These are phyloP conservation scores for Sporophila hypoxantha DNA, from an alignment of 2,113 vertebrate genomes.

Conservation along the genomic window DNA sequence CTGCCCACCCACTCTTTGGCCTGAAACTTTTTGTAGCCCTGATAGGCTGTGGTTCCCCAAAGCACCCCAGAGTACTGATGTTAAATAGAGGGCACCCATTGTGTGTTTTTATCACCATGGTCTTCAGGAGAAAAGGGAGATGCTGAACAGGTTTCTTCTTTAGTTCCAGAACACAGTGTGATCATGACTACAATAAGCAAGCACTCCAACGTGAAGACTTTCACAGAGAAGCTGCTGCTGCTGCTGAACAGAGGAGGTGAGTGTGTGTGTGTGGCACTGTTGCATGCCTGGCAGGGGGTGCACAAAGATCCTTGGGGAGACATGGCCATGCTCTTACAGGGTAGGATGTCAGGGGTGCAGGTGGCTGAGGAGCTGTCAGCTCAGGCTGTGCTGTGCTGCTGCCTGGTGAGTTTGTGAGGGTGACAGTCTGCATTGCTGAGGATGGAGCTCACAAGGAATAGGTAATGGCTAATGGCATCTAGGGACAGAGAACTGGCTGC, in stretches of 20 bases:
- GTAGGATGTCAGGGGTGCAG: not conserved
- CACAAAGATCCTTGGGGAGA: not conserved
- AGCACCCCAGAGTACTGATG: not conserved
- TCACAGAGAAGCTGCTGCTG: constrained; percentile 90
- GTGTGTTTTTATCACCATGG: not conserved
- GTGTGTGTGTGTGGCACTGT: not conserved
- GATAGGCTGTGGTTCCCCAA: not conserved
- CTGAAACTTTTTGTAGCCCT: not conserved
- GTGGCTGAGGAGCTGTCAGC: not conserved
- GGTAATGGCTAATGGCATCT: not conserved
- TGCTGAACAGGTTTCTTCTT: not conserved
- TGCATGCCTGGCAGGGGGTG: not conserved
- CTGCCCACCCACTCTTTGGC: not conserved
- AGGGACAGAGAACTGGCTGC: not conserved
- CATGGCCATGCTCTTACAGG: fast-evolving
- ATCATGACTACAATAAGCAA: constrained; percentile 89
- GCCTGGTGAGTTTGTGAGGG: not conserved
- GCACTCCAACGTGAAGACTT: constrained; percentile 86
- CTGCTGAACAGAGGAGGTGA: constrained; percentile 93
- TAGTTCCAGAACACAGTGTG: constrained; percentile 86
- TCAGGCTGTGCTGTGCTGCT: not conserved
- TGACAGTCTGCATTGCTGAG: not conserved
- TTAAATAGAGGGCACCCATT: not conserved
- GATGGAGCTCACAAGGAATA: not conserved
- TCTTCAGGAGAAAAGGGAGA: not conserved